phyloP scores from a whole-genome alignment of 1,140 invertebrate species.

The Chironomus tepperi region DNA sequence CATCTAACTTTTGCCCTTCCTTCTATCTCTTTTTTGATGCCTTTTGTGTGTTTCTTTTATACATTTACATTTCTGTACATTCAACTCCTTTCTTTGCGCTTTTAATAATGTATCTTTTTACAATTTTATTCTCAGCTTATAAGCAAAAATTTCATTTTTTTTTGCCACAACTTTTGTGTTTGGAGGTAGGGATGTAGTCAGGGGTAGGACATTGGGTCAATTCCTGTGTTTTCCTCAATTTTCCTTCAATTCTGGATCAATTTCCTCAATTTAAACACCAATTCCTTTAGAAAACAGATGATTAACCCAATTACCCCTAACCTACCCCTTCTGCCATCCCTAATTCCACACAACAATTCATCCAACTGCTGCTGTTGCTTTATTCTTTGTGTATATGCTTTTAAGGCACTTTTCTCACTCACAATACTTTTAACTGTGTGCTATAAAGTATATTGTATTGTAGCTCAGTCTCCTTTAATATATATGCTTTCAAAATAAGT shows the following conservation, averaged over 20 bases:
- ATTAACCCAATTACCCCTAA: too few species aligned
- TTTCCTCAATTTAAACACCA: too few species aligned
- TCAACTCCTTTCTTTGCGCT: not conserved
- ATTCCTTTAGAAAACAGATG: too few species aligned
- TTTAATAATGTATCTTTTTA: slow-evolving; percentile 7
- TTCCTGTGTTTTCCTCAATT: not conserved
- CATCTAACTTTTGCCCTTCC: slow-evolving; percentile 1
- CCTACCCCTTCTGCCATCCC: not conserved
- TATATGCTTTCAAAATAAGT: too few species aligned
- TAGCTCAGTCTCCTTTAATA: too few species aligned
- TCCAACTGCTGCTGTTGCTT: not conserved
- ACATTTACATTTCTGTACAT: not conserved
- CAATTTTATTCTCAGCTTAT: not conserved
- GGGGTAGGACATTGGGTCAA: too few species aligned
- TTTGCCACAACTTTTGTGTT: too few species aligned
- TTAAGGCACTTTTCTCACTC: slow-evolving; percentile 5
- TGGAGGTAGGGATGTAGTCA: too few species aligned
- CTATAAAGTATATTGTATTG: too few species aligned
- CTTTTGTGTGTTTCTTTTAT: not conserved
- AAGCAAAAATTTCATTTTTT: not conserved
- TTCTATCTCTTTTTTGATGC: not conserved
- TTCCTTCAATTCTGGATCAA: too few species aligned
- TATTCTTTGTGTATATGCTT: not conserved
- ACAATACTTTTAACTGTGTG: not conserved
- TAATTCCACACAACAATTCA: not conserved